A percentile compares a stretch with the other conserved stretches of the same genome.
phyloP scores from a whole-genome alignment of 2,888 invertebrate species.

The Chloromyia formosa region DNA sequence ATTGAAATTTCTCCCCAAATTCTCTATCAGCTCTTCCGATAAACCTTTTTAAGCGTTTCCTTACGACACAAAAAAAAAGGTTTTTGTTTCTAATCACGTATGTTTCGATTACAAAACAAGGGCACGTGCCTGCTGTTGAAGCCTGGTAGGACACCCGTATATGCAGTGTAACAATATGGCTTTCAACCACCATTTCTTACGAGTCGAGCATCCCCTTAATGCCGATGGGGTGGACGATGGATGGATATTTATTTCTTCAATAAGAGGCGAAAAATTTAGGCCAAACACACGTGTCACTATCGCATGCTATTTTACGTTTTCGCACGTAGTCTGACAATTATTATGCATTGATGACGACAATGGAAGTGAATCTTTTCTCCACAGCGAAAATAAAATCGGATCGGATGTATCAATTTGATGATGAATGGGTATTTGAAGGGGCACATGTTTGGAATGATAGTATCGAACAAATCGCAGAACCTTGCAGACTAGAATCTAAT shows the following conservation, averaged over 20 bases:
- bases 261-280: conserved; percentile 26
- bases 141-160: background rate
- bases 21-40: too few relatives aligned
- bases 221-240: too few relatives aligned
- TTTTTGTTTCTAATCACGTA: conserved; percentile 38
- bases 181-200: conserved; percentile 14
- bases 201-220: background rate
- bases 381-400: background rate
- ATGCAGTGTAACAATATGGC: conserved; percentile 5
- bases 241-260: background rate
- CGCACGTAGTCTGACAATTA: conserved; percentile 22
- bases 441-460: too few relatives aligned
- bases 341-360: background rate
- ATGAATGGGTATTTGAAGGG: background rate
- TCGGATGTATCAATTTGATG: background rate
- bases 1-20: too few relatives aligned
- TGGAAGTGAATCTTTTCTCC: background rate
- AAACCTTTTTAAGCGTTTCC: conserved; percentile 1
- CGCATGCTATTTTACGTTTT: conserved; percentile 21
- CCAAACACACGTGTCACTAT: conserved; percentile 39
- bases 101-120: conserved; percentile 42
- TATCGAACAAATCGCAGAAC: too few relatives aligned
- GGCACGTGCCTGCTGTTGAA: conserved; percentile 36
- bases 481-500: too few relatives aligned
- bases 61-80: background rate